Conservation (phyloP, 2,797 vertebrate species). For the Sebastiscus albofasciatus region DNA sequence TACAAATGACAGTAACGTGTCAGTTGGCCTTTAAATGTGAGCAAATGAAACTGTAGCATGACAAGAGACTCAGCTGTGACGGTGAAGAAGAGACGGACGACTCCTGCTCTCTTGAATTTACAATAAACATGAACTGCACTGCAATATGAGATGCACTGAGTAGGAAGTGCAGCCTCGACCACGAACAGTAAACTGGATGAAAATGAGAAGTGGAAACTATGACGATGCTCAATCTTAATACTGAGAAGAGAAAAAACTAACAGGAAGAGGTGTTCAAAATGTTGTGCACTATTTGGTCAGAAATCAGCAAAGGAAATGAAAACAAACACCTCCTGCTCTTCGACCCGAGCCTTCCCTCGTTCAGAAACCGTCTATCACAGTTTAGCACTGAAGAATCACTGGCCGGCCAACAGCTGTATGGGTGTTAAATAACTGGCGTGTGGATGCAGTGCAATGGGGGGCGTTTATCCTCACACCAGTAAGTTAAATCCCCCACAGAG, state of each 20-base stretch:
- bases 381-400: slow-evolving; percentile 2
- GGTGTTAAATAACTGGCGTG: background rate
- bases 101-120: slow-evolving; percentile 23
- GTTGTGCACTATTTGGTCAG: slow-evolving; percentile 48
- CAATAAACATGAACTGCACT: slow-evolving; percentile 48
- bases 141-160: background rate
- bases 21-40: slow-evolving; percentile 27
- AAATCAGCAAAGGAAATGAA: slow-evolving; percentile 21
- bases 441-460: background rate
- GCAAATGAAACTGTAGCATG: slow-evolving; percentile 7
- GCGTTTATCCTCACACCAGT: background rate
- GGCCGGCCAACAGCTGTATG: background rate
- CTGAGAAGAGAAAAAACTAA: slow-evolving; percentile 1
- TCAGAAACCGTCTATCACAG: slow-evolving; percentile 30
- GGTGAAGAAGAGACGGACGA: slow-evolving; percentile 15
- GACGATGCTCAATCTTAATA: background rate
- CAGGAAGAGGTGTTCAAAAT: slow-evolving; percentile 9
- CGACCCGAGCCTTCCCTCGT: slow-evolving; percentile 15
- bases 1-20: slow-evolving; percentile 69
- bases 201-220: slow-evolving; percentile 11
- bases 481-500: slow-evolving; percentile 38
- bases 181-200: slow-evolving; percentile 27
- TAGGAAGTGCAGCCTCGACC: slow-evolving; percentile 25
- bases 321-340: slow-evolving; percentile 19
- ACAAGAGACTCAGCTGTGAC: slow-evolving; percentile 5